Evolutionary conservation across 2,797 vertebrate genomes (phyloP).

Genomic region (Helostoma temminkii): DNA sequence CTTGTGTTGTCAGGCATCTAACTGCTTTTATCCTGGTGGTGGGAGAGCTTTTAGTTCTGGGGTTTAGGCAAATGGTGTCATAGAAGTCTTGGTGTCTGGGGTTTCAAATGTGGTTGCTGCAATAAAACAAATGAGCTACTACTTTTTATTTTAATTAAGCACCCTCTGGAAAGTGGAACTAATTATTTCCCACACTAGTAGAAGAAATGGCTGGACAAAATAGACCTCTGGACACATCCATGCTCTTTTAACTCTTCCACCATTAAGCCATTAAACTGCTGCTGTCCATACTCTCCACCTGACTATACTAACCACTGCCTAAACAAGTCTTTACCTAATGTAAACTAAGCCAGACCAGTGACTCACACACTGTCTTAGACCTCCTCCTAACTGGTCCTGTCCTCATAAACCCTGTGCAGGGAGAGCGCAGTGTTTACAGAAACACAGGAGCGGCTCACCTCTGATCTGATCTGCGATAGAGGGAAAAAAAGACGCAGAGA

Average conservation of each 20-base stretch:
- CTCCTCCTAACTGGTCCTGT: constrained; percentile 70
- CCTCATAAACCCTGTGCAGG: constrained; percentile 75
- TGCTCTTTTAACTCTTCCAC: constrained; percentile 9
- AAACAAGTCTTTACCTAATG: constrained; percentile 79
- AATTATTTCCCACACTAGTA: constrained; percentile 44
- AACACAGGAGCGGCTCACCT: constrained; percentile 80
- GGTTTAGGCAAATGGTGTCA: constrained; percentile 38
- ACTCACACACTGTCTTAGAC: constrained; percentile 76
- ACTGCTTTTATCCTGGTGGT: constrained; percentile 31
- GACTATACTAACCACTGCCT: constrained; percentile 64
- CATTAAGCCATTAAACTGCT: constrained; percentile 22
- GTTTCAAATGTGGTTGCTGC: constrained; percentile 46
- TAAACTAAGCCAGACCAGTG: constrained; percentile 70
- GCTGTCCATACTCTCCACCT: constrained; percentile 49
- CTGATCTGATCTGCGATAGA: constrained; percentile 78
- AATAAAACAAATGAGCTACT: constrained; percentile 63
- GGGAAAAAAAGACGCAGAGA: constrained; percentile 20
- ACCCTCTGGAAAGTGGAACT: constrained; percentile 34
- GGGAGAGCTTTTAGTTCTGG: constrained; percentile 39
- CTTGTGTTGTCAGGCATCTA: constrained; percentile 46
- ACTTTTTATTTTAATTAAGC: constrained; percentile 55
- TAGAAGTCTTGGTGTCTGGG: constrained; percentile 47
- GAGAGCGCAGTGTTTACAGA: constrained; percentile 75
- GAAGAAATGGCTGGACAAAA: constrained; percentile 25
- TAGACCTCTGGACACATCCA: constrained; percentile 1